These are phyloP conservation scores for Ptychoptera contaminata DNA, from an alignment of 2,888 invertebrate species.

Conservation along the genomic window DNA sequence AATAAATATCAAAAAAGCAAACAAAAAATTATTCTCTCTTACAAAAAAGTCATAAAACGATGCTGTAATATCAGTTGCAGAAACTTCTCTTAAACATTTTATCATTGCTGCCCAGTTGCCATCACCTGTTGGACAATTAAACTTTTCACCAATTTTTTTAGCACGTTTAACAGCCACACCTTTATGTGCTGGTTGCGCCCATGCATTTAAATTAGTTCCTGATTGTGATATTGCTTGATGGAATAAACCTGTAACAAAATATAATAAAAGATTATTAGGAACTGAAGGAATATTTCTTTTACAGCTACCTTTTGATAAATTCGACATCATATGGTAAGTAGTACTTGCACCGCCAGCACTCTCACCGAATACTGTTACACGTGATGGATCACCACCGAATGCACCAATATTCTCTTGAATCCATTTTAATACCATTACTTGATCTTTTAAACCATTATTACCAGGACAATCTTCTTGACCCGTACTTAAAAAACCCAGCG, in stretches of 20 bases:
- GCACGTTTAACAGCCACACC: constrained; percentile 43
- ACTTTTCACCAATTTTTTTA: constrained; percentile 39
- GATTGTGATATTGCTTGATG: constrained; percentile 61
- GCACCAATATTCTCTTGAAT: constrained; percentile 41
- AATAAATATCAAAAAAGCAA: neutral
- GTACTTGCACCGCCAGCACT: constrained; percentile 54
- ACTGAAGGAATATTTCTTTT: neutral
- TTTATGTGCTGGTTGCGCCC: constrained; percentile 45
- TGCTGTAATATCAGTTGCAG: constrained; percentile 45
- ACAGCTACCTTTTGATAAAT: constrained; percentile 22
- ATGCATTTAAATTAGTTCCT: constrained; percentile 50
- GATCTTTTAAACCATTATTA: constrained; percentile 53
- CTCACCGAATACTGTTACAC: constrained; percentile 52
- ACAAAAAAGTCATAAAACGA: constrained; percentile 54
- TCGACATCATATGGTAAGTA: constrained; percentile 53
- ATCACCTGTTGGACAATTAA: constrained; percentile 40
- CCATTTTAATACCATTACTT: constrained; percentile 43
- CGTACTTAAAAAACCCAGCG: constrained; percentile 49
- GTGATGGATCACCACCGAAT: constrained; percentile 46
- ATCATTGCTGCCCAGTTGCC: constrained; percentile 36
- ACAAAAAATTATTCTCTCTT: constrained; percentile 17
- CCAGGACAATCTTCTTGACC: constrained; percentile 47
- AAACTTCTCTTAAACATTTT: constrained; percentile 43
- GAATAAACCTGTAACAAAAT: constrained; percentile 40
- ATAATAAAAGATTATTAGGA: neutral